Base-by-base conservation (phyloP, 2,797 vertebrate genomes). In the Arnoldichthys spilopterus region DNA sequence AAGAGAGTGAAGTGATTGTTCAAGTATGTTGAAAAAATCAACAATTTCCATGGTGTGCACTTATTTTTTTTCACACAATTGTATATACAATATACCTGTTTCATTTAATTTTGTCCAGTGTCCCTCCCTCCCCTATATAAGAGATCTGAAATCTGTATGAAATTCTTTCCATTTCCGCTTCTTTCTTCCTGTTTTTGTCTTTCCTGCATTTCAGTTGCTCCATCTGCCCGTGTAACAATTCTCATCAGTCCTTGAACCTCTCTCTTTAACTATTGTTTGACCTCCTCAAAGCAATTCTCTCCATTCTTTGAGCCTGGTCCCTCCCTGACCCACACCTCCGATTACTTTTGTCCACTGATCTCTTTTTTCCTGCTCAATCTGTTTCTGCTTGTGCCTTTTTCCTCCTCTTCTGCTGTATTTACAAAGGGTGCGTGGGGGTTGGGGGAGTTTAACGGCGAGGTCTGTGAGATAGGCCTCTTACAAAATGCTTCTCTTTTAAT, bases 401-500 rank as follows among this genome's bases (percentile, higher is more conserved):
- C 56, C 28, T 30, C 26, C 56, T 30, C 56, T 30, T 59, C 30
- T 4, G 34, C 30, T 62, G 18, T 62, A 62, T 62, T 62, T 62
- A 62, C 30, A 34, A 20, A 4, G 49, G 20, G 47, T 8, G 37
- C 37, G 8, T 8, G n/a, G 40, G 40, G 40, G 40, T 4, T 43
- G 40, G 47, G 47, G 56, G 13, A 26, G n/a, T n/a, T 54, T 56
- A 58, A 26, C 12, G 26, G 56, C 6, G 30, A 37, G 59, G 30
- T 62, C 88, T 85, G 53, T 24, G 83, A 90, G 88, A 83, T 78
- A 86, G 87, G 74, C 85, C 30, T 88, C 88, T 85, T 86, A 91
- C 90, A 91, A 92, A 93, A 92, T 45, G 82, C 83, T 87, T 86
- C 81, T 81, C 85, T 82, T 92, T 92, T 92, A 92, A 94, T 92